Percentiles rank a stretch among this genome's conserved stretches.
These are phyloP conservation scores for Lacerta bilineata DNA, from an alignment of 2,797 vertebrate genomes.

Conservation along the genomic window DNA sequence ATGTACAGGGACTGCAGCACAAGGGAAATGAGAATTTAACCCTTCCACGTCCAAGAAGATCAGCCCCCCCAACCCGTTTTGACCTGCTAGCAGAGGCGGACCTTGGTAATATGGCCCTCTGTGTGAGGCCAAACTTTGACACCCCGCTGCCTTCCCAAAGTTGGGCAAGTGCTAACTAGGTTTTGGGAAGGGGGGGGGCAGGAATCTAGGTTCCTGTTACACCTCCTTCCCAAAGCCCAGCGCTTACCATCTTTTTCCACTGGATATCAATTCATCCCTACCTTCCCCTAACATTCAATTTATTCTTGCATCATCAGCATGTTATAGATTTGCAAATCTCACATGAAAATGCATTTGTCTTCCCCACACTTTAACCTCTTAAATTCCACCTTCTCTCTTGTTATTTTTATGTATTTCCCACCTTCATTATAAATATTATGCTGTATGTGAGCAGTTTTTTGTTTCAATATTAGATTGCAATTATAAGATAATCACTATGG, in stretches of 20 bases:
- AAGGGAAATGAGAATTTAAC: neutral
- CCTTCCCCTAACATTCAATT: neutral
- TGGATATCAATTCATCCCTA: neutral
- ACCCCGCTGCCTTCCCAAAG: no score
- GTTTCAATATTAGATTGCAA: constrained; percentile 13
- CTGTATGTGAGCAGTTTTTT: constrained; percentile 8
- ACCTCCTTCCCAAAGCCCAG: no score
- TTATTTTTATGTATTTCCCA: neutral
- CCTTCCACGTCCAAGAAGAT: neutral
- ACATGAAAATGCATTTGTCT: constrained; percentile 1
- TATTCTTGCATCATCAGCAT: constrained; percentile 26
- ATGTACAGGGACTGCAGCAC: neutral
- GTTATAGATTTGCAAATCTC: constrained; percentile 15
- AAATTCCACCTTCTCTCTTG: neutral
- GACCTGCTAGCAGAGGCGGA: no score
- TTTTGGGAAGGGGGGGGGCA: no score
- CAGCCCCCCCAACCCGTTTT: no score
- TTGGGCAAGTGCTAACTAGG: no score
- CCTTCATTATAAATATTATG: constrained; percentile 1
- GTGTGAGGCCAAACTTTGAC: no score
- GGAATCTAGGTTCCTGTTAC: no score
- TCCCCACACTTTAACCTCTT: neutral
- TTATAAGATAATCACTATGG: constrained; percentile 28
- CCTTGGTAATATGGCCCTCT: no score
- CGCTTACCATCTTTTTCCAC: neutral